A percentile compares a stretch with the other conserved stretches of the same genome.
Conservation (phyloP, 1,140 invertebrate genomes). For the Philotrypesis tridentata region DNA sequence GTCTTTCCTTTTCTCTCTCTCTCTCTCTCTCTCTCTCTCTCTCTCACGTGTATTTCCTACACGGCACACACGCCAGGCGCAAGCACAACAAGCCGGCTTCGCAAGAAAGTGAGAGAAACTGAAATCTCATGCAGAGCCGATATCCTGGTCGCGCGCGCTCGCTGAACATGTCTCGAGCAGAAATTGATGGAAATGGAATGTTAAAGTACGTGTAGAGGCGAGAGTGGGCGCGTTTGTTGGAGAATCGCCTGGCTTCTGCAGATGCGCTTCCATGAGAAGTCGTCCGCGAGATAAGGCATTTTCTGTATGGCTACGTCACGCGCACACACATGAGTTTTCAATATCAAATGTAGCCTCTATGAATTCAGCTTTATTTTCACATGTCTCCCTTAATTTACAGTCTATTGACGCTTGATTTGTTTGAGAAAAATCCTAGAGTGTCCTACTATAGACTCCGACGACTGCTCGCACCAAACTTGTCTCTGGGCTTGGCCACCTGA, state of each 20-base stretch:
- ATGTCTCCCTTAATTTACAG: too few species aligned
- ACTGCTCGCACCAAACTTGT: too few species aligned
- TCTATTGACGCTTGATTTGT: too few species aligned
- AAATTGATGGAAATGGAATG: constrained; percentile 32
- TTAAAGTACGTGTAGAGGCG: not conserved
- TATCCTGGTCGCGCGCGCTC: not conserved
- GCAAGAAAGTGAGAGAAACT: not conserved
- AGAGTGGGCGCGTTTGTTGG: not conserved
- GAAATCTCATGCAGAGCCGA: constrained; percentile 16
- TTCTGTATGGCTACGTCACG: too few species aligned
- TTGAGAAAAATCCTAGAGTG: too few species aligned
- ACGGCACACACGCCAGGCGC: not conserved
- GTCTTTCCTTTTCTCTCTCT: constrained; percentile 1
- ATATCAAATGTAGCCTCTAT: too few species aligned
- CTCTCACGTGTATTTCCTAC: not conserved
- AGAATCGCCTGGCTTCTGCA: not conserved
- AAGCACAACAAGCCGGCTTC: not conserved
- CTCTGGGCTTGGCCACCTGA: too few species aligned
- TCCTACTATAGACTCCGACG: too few species aligned
- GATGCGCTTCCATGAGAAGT: not conserved
- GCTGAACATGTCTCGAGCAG: constrained; percentile 3
- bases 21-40: not conserved
- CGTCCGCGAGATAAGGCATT: too few species aligned
- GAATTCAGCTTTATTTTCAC: too few species aligned
- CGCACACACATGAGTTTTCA: too few species aligned